Conservation (phyloP, 2,888 invertebrate species). For the Lordiphosa andalusiaca region DNA sequence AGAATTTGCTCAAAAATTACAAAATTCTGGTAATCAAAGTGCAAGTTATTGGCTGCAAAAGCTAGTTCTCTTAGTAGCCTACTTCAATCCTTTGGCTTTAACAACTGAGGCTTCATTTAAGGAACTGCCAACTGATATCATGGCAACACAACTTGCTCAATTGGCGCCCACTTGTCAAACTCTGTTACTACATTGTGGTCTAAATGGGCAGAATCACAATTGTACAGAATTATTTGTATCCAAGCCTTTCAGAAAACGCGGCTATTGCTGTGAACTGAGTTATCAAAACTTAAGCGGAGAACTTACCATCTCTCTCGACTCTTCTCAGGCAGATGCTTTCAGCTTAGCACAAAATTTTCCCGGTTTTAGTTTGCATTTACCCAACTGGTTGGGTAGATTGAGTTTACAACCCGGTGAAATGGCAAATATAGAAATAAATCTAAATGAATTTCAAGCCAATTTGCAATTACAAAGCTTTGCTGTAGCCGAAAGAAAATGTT, state of each 20-base stretch:
- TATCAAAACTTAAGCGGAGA: conserved; percentile 24
- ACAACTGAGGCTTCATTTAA: conserved; percentile 17
- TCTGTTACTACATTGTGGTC: conserved; percentile 57
- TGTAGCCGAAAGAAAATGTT: conserved; percentile 58
- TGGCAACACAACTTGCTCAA: conserved; percentile 14
- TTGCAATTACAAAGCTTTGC: conserved; percentile 41
- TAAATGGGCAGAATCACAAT: conserved; percentile 35
- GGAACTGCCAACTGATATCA: conserved; percentile 9
- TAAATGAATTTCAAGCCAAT: conserved; percentile 43
- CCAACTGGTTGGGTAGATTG: conserved; percentile 48
- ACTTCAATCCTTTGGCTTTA: conserved; percentile 38
- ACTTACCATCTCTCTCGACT: conserved; percentile 60
- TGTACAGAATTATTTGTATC: conserved; percentile 59
- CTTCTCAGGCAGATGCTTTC: conserved; percentile 60
- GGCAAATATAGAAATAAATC: conserved; percentile 37
- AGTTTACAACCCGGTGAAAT: conserved; percentile 53
- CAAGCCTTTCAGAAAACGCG: conserved; percentile 34
- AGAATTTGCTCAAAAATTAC: conserved; percentile 46
- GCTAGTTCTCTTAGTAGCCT: conserved; percentile 55
- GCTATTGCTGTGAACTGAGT: conserved; percentile 62
- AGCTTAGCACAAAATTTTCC: conserved; percentile 18
- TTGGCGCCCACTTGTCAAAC: conserved; percentile 67
- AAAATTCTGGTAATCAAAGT: conserved; percentile 5
- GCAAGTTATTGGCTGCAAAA: conserved; percentile 41
- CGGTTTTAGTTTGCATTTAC: conserved; percentile 61